Evolutionary conservation across 2,797 vertebrate genomes (phyloP).

Genomic region (Notamacropus eugenii): DNA sequence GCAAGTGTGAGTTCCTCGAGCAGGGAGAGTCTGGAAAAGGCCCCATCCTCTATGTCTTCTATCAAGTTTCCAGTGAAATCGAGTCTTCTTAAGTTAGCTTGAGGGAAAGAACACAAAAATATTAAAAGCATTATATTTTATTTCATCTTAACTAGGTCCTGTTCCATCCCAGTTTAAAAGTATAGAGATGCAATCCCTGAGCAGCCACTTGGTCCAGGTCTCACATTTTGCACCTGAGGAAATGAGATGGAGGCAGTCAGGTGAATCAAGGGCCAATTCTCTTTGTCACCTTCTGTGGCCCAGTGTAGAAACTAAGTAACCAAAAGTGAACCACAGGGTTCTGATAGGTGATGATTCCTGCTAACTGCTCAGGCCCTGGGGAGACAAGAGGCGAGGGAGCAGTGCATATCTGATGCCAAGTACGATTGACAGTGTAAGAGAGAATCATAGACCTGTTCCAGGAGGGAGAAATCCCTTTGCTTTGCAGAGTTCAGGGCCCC

Average conservation of each 20-base stretch:
- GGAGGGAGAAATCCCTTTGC: background rate
- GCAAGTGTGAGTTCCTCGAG: constrained; percentile 94
- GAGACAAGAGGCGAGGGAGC: background rate
- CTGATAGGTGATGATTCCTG: accelerated
- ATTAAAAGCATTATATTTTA: constrained; percentile 15
- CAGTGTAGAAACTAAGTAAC: background rate
- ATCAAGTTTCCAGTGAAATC: constrained; percentile 96
- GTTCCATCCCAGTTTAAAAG: no score
- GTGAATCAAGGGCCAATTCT: background rate
- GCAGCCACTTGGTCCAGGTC: background rate
- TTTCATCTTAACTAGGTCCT: background rate
- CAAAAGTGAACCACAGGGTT: background rate
- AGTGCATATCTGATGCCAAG: background rate
- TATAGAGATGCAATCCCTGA: no score
- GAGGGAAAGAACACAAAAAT: constrained; percentile 63
- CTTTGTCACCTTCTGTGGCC: background rate
- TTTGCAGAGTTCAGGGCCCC: background rate
- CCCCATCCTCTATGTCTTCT: constrained; percentile 96
- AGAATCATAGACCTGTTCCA: background rate
- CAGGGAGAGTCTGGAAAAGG: constrained; percentile 92
- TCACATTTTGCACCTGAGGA: background rate
- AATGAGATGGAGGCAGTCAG: background rate
- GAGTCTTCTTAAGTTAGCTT: constrained; percentile 96
- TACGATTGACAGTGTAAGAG: background rate
- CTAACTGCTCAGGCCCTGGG: background rate